Percentiles rank a stretch among this genome's conserved stretches.
phyloP scores from a whole-genome alignment of 2,797 vertebrate species.

The Margarornis squamiger region DNA sequence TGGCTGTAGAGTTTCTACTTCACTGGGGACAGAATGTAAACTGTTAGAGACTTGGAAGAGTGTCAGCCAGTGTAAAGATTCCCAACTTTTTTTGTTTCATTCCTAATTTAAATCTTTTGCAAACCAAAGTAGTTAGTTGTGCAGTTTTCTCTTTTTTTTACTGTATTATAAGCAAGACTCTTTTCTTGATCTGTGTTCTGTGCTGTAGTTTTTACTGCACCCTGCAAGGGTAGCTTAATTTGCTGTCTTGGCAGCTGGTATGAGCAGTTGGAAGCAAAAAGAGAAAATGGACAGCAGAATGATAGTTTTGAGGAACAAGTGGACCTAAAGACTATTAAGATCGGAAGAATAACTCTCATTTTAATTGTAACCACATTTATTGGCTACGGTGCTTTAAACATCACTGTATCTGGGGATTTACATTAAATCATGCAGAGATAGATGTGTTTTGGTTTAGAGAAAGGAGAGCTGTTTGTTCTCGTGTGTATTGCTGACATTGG shows the following conservation, averaged over 20 bases:
- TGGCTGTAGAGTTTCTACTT: neutral
- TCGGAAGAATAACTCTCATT: neutral
- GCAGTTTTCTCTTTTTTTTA: neutral
- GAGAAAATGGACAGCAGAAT: neutral
- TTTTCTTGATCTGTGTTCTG: neutral
- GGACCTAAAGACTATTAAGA: neutral
- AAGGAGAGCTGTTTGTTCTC: neutral
- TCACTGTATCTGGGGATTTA: neutral
- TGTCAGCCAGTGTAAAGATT: neutral
- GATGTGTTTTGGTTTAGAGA: neutral
- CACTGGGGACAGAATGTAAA: neutral
- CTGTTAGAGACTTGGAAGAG: neutral
- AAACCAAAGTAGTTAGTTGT: neutral
- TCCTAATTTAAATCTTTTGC: neutral
- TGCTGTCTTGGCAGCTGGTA: neutral
- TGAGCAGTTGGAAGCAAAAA: neutral
- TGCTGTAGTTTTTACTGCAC: neutral
- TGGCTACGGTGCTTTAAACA: neutral
- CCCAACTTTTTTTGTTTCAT: neutral
- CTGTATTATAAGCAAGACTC: neutral
- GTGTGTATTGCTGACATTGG: fast-evolving
- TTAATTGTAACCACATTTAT: neutral
- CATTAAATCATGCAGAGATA: neutral
- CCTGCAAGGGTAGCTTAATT: neutral
- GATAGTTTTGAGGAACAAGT: neutral